These are phyloP conservation scores for Ctena decussata DNA, from an alignment of 2,888 invertebrate genomes.

Conservation along the genomic window DNA sequence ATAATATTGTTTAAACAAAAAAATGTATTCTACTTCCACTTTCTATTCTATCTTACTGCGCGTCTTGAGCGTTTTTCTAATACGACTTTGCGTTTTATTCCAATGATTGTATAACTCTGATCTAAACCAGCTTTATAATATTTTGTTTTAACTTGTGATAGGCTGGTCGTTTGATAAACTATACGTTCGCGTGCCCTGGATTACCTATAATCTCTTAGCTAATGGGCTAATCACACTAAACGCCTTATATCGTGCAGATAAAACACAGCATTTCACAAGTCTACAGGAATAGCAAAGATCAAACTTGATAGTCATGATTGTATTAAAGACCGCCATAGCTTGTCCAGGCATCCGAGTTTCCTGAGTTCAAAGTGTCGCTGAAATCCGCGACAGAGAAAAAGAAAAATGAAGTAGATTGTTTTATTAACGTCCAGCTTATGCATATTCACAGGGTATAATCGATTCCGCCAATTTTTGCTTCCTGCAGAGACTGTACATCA, in stretches of 20 bases:
- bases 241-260: constrained; percentile 4
- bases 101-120: neutral
- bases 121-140: neutral
- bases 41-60: neutral
- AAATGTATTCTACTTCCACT: neutral
- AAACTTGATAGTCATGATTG: neutral
- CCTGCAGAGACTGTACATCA: too few species aligned
- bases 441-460: too few species aligned
- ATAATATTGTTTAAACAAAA: too few species aligned
- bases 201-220: neutral
- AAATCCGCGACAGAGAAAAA: too few species aligned
- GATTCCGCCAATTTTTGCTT: too few species aligned
- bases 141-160: neutral
- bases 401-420: too few species aligned
- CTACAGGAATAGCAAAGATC: neutral
- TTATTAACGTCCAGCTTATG: too few species aligned
- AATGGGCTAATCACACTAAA: constrained; percentile 16
- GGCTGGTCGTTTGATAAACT: neutral
- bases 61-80: neutral
- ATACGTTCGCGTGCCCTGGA: neutral
- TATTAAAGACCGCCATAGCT: neutral
- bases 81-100: neutral
- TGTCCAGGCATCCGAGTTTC: neutral
- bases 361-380: too few species aligned
- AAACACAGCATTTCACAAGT: neutral